Evolutionary conservation across 2,797 vertebrate species (phyloP).

Genomic region (Sebastes iracundus): DNA sequence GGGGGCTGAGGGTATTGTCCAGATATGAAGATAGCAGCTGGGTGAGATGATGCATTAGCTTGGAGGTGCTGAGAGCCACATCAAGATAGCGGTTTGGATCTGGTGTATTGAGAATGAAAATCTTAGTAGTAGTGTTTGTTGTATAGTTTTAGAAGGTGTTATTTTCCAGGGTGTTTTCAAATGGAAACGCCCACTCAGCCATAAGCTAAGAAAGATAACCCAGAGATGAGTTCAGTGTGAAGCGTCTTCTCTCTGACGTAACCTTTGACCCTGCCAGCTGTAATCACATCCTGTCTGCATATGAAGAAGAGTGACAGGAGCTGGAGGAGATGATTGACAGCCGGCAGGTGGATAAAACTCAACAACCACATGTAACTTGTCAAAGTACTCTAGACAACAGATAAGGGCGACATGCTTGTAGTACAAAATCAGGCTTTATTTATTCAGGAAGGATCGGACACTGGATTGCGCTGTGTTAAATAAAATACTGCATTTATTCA

Average conservation of each 20-base stretch:
- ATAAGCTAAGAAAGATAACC: not conserved
- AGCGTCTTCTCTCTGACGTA: not conserved
- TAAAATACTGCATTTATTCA: not conserved
- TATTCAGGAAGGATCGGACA: not conserved
- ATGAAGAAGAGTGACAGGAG: not conserved
- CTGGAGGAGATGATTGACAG: conserved; percentile 21
- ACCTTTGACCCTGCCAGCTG: not conserved
- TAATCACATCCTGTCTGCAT: not conserved
- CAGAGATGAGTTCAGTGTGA: not conserved
- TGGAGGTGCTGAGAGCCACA: not conserved
- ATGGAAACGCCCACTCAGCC: too few species aligned
- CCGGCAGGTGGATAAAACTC: not conserved
- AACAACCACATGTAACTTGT: conserved; percentile 18
- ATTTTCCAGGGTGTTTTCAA: too few species aligned
- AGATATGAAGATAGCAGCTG: conserved; percentile 36
- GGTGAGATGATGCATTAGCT: conserved; percentile 6
- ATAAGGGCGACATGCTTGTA: not conserved
- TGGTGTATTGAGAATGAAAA: not conserved
- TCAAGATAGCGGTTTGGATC: not conserved
- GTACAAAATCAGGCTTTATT: not conserved
- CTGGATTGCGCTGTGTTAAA: not conserved
- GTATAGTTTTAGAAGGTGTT: not conserved
- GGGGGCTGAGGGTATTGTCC: conserved; percentile 37
- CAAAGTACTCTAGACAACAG: not conserved
- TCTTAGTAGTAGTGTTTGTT: not conserved